These are phyloP conservation scores for Hormiphora californensis DNA, from an alignment of 37 sponge, comb jelly and placozoan genomes.

Conservation along the genomic window DNA sequence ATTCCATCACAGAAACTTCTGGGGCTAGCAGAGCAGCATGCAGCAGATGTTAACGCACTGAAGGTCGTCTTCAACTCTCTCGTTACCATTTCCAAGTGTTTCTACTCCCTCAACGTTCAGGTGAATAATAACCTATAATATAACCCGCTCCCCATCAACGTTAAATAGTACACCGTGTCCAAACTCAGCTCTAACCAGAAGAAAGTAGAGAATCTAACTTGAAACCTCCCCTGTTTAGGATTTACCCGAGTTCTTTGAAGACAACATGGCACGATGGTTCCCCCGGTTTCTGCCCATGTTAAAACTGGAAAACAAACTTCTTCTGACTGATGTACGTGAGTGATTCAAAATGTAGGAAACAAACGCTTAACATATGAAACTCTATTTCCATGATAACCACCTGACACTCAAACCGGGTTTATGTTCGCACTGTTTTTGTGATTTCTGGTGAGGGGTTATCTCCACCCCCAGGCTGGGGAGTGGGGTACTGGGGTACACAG, in stretches of 20 bases:
- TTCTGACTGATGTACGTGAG: constrained; percentile 71
- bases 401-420: too few species aligned
- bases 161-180: too few species aligned
- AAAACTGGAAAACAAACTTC: constrained; percentile 70
- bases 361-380: too few species aligned
- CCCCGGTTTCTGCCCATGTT: constrained; percentile 73
- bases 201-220: neutral
- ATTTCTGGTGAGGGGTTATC: too few species aligned
- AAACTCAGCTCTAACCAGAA: neutral
- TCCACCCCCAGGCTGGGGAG: too few species aligned
- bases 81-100: constrained; percentile 83
- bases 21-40: constrained; percentile 67
- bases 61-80: constrained; percentile 86
- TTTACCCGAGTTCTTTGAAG: constrained; percentile 96
- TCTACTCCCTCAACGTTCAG: constrained; percentile 68
- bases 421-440: too few species aligned
- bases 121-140: neutral
- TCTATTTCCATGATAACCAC: too few species aligned
- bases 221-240: too few species aligned
- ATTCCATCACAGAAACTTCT: constrained; percentile 71
- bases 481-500: too few species aligned
- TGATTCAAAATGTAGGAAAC: too few species aligned
- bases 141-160: too few species aligned
- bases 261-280: constrained; percentile 92
- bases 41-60: constrained; percentile 65